Evolutionary conservation across 2,888 invertebrate species (phyloP), one percentile per base, ranked within the genome.

Genomic region (Petrolisthes cinctipes): DNA sequence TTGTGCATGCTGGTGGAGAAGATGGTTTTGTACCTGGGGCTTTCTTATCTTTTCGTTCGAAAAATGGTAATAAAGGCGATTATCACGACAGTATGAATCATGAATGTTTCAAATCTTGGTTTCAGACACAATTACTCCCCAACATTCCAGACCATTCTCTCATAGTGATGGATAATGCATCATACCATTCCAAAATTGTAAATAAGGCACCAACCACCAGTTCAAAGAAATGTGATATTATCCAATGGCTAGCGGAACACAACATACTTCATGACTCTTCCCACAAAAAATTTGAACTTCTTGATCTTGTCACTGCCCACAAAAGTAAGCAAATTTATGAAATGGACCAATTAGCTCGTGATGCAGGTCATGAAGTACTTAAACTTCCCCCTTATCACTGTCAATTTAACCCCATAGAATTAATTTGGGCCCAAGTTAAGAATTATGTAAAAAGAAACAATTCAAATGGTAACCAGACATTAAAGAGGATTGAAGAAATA

Each of bases 341-440:
- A 80, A 87, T 83, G 75, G 89, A 89, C 14, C 23, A 86, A 61
- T 20, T 89, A 54, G 83, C 89, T 37, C 20, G 6, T 56, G 14
- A 51, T 14, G 54, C 71, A 20, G 89, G 86, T 4, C 88, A 86
- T 54, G 9, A 51, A 68, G 83, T 89, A 14, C 54, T 89, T 5
- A 78, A 82, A 85, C 83, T 90, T 23, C 90, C 88, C 11, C 81
- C 85, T 7, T 89, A 90, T 71, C 79, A 86, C 54, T 90, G 85
- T 66, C 56, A 82, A 5, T 73, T 90, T 14, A 90, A 90, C 79
- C 86, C 89, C 3, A 83, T 79, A 11, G 89, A 90, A 61, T 61
- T 61, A 61, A 61, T 61, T 17, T 61, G 61, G 17, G 61, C 9
- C 51, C 76, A 80, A 56, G 80, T 80, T 54, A 80, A 80, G 61